Percentiles rank a stretch among this genome's conserved stretches.
These are phyloP conservation scores for Centropyge bicolor DNA, from an alignment of 2,797 vertebrate genomes.

Conservation along the genomic window DNA sequence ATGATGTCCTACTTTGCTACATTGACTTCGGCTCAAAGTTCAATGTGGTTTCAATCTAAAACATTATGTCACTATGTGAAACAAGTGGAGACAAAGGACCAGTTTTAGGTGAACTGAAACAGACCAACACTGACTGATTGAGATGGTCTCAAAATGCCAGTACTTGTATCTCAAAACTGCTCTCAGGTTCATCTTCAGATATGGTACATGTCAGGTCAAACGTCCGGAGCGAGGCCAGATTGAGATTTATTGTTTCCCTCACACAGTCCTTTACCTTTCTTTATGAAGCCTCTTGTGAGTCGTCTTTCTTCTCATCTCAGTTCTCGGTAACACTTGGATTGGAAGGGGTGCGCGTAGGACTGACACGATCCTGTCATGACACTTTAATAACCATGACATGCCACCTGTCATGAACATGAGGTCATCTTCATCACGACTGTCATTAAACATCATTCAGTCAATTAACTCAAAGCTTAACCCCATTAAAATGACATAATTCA, in stretches of 20 bases:
- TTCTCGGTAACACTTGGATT: background rate
- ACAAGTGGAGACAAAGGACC: background rate
- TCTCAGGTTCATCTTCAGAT: conserved; percentile 2
- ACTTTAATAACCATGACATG: no score
- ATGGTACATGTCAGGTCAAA: background rate
- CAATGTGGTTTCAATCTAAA: background rate
- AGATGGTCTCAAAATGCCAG: conserved; percentile 29
- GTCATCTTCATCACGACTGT: no score
- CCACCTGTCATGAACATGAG: no score
- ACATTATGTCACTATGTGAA: background rate
- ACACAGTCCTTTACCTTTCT: conserved; percentile 13
- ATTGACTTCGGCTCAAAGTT: background rate
- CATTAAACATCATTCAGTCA: no score
- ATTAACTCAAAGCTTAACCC: no score
- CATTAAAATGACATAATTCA: no score
- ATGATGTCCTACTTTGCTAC: background rate
- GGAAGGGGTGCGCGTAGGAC: no score
- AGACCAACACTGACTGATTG: conserved; percentile 24
- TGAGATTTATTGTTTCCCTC: conserved; percentile 22
- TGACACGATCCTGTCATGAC: no score
- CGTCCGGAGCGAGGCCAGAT: background rate
- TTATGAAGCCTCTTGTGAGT: background rate
- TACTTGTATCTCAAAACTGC: background rate
- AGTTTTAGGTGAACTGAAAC: background rate
- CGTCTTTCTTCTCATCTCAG: conserved; percentile 10